These are phyloP conservation scores for Thymelicus acteon DNA, from an alignment of 2,888 invertebrate genomes.

Conservation along the genomic window DNA sequence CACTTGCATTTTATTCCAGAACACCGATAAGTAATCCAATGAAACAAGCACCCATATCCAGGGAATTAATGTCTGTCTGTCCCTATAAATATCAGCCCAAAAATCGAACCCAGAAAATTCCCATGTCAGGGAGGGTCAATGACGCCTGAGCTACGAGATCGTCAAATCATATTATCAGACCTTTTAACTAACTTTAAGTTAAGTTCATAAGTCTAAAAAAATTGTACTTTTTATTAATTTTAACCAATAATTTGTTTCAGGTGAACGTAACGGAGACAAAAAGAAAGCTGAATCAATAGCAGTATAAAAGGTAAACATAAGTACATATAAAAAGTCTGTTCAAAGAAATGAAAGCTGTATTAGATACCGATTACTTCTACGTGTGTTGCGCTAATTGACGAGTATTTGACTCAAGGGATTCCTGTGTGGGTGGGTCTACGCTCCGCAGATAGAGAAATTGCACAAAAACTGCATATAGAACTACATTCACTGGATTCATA, in stretches of 20 bases:
- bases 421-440: slow-evolving; percentile 12
- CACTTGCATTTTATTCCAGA: too few species aligned
- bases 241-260: slow-evolving; percentile 14
- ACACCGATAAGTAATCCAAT: too few species aligned
- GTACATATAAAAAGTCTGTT: slow-evolving; percentile 25
- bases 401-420: slow-evolving; percentile 25
- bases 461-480: slow-evolving; percentile 11
- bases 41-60: too few species aligned
- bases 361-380: slow-evolving; percentile 26
- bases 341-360: slow-evolving; percentile 35
- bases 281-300: slow-evolving; percentile 30
- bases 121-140: too few species aligned
- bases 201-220: too few species aligned
- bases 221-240: too few species aligned
- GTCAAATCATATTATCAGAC: too few species aligned
- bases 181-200: too few species aligned
- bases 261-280: slow-evolving; percentile 14
- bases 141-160: too few species aligned
- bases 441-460: slow-evolving; percentile 13
- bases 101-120: too few species aligned
- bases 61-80: too few species aligned
- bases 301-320: slow-evolving; percentile 25
- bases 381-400: slow-evolving; percentile 30
- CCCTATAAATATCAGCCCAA: too few species aligned
- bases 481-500: not conserved